A percentile compares a stretch with the other conserved stretches of the same genome.
Conservation (phyloP, 2,113 vertebrate genomes). For the Laticauda laticaudata region DNA sequence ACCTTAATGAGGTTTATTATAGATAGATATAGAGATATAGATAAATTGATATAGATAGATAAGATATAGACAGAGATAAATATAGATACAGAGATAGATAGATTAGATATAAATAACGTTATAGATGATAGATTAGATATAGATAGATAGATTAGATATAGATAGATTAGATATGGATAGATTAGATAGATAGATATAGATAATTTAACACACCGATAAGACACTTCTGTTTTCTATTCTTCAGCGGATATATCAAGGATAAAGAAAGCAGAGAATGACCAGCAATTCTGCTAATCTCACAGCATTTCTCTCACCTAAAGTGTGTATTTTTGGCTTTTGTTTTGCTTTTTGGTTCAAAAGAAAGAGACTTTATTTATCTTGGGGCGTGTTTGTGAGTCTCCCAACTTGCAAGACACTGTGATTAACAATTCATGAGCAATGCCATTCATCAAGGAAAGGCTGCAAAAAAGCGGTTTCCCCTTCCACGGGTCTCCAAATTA, state of each 20-base stretch:
- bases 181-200: background rate
- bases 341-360: conserved; percentile 33
- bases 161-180: too few species aligned
- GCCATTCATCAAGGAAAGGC: background rate
- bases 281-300: conserved; percentile 26
- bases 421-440: background rate
- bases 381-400: background rate
- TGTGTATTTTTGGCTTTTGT: background rate
- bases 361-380: background rate
- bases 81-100: too few species aligned
- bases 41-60: too few species aligned
- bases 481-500: conserved; percentile 8
- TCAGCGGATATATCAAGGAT: conserved; percentile 47
- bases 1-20: conserved; percentile 59
- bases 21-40: too few species aligned
- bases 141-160: too few species aligned
- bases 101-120: too few species aligned
- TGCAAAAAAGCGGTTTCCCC: background rate
- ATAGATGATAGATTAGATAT: too few species aligned
- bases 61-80: too few species aligned
- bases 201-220: conserved; percentile 62
- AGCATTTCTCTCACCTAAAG: conserved; percentile 42
- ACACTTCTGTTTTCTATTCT: conserved; percentile 46
- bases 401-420: background rate
- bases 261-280: conserved; percentile 41